phyloP scores from a whole-genome alignment of 1,140 invertebrate genomes.

The Lethrus apterus region DNA sequence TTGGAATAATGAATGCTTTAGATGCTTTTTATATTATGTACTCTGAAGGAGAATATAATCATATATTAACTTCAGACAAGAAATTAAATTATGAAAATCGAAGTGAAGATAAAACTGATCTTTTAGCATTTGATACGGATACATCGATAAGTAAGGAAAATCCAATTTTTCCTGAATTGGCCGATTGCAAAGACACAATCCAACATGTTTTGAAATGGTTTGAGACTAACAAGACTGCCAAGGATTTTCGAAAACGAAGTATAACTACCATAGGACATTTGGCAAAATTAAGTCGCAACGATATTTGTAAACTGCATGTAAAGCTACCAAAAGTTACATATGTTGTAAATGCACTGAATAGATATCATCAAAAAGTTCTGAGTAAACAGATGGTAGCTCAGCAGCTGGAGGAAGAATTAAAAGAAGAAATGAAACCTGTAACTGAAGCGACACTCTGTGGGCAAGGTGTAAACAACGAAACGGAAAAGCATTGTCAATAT shows the following conservation, averaged over 20 bases:
- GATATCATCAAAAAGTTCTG: constrained; percentile 1
- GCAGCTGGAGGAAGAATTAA: constrained; percentile 6
- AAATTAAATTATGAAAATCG: not conserved
- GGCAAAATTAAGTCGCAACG: not conserved
- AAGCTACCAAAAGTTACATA: not conserved
- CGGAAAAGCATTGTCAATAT: too few species aligned
- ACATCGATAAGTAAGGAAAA: constrained; percentile 2
- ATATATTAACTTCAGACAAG: constrained; percentile 1
- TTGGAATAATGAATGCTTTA: constrained; percentile 22
- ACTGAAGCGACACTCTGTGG: too few species aligned
- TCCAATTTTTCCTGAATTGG: constrained; percentile 1
- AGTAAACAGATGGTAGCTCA: constrained; percentile 1
- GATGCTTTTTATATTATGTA: constrained; percentile 19
- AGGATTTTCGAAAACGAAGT: not conserved
- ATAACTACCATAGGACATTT: not conserved
- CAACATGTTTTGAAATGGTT: not conserved
- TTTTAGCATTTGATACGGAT: not conserved
- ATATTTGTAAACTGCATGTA: not conserved
- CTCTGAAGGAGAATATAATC: not conserved
- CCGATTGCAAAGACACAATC: constrained; percentile 1
- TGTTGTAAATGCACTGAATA: not conserved
- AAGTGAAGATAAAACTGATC: constrained; percentile 11
- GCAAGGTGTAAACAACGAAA: too few species aligned
- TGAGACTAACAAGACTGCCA: not conserved
- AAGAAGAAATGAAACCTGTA: too few species aligned